Evolutionary conservation across 2,113 vertebrate genomes (phyloP).

Genomic region (Neolamprologus falcicula): DNA sequence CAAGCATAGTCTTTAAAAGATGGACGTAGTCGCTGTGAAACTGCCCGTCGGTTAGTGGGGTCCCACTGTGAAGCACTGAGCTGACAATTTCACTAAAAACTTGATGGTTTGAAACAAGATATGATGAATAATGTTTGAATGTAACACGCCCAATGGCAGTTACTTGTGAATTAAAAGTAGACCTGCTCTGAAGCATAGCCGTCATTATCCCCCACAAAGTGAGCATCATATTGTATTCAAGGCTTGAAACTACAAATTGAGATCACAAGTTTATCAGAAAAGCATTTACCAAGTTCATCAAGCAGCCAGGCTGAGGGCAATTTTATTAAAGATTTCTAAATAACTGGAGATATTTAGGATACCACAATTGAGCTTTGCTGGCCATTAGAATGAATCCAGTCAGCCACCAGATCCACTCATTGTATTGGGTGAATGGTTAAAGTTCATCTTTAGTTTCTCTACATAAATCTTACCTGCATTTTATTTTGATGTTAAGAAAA

Average conservation of each 20-base stretch:
- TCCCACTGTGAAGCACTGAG: background rate
- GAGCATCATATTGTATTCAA: background rate
- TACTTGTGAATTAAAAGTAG: background rate
- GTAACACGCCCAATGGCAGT: background rate
- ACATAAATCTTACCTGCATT: background rate
- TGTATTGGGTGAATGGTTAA: background rate
- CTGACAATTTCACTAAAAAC: background rate
- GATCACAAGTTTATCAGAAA: background rate
- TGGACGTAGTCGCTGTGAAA: background rate
- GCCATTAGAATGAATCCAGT: background rate
- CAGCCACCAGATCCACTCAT: background rate
- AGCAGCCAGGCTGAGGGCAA: background rate
- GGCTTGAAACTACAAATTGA: background rate
- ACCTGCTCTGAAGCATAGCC: background rate
- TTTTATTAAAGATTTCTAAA: background rate
- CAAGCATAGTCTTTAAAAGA: background rate
- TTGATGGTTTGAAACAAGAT: background rate
- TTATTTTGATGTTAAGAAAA: background rate
- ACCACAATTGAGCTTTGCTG: background rate
- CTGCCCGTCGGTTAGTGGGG: background rate
- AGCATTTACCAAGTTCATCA: background rate
- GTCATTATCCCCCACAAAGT: background rate
- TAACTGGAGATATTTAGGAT: background rate
- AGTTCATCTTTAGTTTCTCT: background rate
- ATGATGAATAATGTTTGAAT: background rate